These are phyloP conservation scores for Chelonia mydas DNA, from an alignment of 2,797 vertebrate genomes.

Conservation along the genomic window DNA sequence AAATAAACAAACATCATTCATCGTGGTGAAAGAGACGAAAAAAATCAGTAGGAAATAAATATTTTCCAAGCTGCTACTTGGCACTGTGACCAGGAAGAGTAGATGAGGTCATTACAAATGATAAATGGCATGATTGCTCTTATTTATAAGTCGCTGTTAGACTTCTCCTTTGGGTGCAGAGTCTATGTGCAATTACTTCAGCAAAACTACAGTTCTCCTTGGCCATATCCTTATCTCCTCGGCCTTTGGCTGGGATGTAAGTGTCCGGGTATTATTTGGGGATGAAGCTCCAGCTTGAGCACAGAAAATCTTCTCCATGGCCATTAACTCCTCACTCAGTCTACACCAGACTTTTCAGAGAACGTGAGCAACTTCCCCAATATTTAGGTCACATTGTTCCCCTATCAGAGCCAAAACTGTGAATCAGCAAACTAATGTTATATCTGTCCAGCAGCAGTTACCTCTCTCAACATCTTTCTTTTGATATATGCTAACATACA, in stretches of 20 bases:
- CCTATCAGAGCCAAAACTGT: not conserved
- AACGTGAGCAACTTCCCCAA: not conserved
- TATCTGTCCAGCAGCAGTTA: not conserved
- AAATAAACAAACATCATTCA: not conserved
- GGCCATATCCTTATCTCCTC: not conserved
- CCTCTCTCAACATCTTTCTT: not conserved
- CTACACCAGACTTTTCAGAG: not conserved
- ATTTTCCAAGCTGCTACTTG: rapidly evolving
- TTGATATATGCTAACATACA: not conserved
- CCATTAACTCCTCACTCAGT: not conserved
- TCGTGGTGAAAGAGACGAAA: not conserved
- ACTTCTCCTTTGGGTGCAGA: not conserved
- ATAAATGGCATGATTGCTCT: not conserved
- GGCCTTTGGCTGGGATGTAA: not conserved
- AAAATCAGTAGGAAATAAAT: not conserved
- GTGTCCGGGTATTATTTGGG: rapidly evolving
- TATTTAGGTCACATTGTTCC: not conserved
- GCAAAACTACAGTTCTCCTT: not conserved
- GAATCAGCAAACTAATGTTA: not conserved
- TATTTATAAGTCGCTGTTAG: not conserved
- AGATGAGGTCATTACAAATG: not conserved
- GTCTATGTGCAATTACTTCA: not conserved
- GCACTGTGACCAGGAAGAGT: rapidly evolving
- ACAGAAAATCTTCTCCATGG: not conserved
- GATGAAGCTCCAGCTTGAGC: not conserved